phyloP scores from a whole-genome alignment of 2,888 invertebrate genomes.

The Meliscaeva auricollis region DNA sequence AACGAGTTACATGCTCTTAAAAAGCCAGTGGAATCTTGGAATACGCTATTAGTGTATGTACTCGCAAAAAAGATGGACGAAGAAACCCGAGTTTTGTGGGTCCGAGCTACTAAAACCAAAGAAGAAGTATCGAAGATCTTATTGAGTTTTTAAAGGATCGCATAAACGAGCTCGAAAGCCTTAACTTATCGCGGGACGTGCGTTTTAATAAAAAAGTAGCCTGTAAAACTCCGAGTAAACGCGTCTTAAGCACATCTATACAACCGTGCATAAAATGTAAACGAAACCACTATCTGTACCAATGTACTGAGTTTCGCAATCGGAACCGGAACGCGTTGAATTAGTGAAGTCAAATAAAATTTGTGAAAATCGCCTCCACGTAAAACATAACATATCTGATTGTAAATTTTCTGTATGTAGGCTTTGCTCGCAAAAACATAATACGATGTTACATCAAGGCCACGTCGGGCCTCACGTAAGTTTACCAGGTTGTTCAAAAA shows the following conservation, averaged over 20 bases:
- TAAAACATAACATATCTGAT: background rate
- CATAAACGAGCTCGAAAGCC: slow-evolving; percentile 31
- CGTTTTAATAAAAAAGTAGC: slow-evolving; percentile 2
- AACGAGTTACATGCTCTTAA: slow-evolving; percentile 2
- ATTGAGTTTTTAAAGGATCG: slow-evolving; percentile 23
- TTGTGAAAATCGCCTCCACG: slow-evolving; percentile 23
- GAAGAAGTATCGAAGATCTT: background rate
- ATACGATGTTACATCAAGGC: slow-evolving; percentile 25
- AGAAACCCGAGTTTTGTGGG: slow-evolving; percentile 38
- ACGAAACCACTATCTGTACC: background rate
- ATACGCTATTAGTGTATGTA: background rate
- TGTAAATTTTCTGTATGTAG: slow-evolving; percentile 33
- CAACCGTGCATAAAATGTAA: no score
- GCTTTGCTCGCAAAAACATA: slow-evolving; percentile 26
- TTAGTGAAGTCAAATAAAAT: no score
- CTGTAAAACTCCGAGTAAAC: background rate
- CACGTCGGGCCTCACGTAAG: background rate
- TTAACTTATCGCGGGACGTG: background rate
- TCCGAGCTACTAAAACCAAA: slow-evolving; percentile 5
- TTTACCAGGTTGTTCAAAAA: slow-evolving; percentile 4
- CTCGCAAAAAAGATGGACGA: slow-evolving; percentile 30
- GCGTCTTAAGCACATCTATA: no score
- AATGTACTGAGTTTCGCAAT: no score
- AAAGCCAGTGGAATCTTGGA: slow-evolving; percentile 3
- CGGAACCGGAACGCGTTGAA: no score